These are phyloP conservation scores for Drosophila fulvimacula DNA, from an alignment of 2,888 invertebrate genomes.

Conservation along the genomic window DNA sequence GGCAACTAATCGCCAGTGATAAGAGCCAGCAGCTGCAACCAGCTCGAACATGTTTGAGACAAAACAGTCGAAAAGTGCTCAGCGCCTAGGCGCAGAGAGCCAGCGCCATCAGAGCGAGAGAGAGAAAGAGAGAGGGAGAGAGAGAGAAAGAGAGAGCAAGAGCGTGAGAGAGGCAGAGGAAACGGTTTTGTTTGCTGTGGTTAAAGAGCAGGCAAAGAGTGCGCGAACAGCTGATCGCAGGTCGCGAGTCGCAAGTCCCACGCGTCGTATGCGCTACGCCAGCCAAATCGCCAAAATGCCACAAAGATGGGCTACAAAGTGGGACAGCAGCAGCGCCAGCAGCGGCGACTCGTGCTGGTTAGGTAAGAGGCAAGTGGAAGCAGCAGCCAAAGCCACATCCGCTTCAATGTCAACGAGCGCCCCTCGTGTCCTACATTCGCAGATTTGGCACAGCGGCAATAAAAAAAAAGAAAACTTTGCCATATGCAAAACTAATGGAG, in stretches of 20 bases:
- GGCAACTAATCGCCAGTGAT: conserved; percentile 45
- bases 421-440: conserved; percentile 48
- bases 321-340: conserved; percentile 19
- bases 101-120: neutral
- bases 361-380: conserved; percentile 55
- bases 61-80: conserved; percentile 50
- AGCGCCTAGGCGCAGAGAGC: conserved; percentile 14
- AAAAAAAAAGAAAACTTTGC: conserved; percentile 49
- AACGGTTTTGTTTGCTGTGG: neutral
- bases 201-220: conserved; percentile 36
- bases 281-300: conserved; percentile 25
- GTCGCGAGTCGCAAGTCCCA: conserved; percentile 22
- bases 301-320: conserved; percentile 35
- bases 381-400: conserved; percentile 43
- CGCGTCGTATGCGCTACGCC: conserved; percentile 57
- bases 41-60: conserved; percentile 63
- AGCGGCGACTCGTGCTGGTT: conserved; percentile 21
- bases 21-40: conserved; percentile 53
- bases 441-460: conserved; percentile 48
- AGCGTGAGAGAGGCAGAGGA: conserved; percentile 8
- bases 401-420: conserved; percentile 53
- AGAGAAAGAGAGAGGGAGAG: neutral
- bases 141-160: neutral
- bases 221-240: conserved; percentile 51
- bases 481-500: conserved; percentile 57